phyloP scores from a whole-genome alignment of 2,888 invertebrate genomes.

The Fragum sueziense region DNA sequence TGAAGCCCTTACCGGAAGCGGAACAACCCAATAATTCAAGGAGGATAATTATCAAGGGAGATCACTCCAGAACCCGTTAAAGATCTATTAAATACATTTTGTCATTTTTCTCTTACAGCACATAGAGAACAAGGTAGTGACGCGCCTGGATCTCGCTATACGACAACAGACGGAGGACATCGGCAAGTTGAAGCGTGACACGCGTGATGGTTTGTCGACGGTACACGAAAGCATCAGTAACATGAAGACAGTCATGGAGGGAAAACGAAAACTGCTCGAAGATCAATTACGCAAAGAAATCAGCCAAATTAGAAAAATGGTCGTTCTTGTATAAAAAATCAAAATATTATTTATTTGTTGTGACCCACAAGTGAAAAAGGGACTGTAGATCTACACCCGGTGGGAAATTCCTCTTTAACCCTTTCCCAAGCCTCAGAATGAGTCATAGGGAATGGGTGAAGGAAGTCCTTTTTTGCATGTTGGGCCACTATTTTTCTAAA shows the following conservation, averaged over 20 bases:
- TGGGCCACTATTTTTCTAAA: no score
- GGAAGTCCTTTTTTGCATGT: no score
- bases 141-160: slow-evolving; percentile 67
- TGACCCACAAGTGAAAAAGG: no score
- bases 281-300: slow-evolving; percentile 81
- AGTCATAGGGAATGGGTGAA: no score
- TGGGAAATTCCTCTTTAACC: no score
- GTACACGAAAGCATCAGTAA: slow-evolving; percentile 81
- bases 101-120: slow-evolving; percentile 55
- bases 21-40: no score
- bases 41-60: no score
- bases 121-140: slow-evolving; percentile 68
- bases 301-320: slow-evolving; percentile 81
- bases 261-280: slow-evolving; percentile 80
- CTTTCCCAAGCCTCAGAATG: no score
- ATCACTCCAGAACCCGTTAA: no score
- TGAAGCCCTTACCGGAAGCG: no score
- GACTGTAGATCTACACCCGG: no score
- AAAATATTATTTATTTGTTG: not conserved
- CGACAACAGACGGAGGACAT: slow-evolving; percentile 75
- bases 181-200: slow-evolving; percentile 77
- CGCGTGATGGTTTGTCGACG: slow-evolving; percentile 80
- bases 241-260: slow-evolving; percentile 81
- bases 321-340: slow-evolving; percentile 77
- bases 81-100: not conserved